Percentiles rank a stretch among this genome's conserved stretches.
Conservation (phyloP, 1,140 invertebrate genomes). For the Anoplophora glabripennis region DNA sequence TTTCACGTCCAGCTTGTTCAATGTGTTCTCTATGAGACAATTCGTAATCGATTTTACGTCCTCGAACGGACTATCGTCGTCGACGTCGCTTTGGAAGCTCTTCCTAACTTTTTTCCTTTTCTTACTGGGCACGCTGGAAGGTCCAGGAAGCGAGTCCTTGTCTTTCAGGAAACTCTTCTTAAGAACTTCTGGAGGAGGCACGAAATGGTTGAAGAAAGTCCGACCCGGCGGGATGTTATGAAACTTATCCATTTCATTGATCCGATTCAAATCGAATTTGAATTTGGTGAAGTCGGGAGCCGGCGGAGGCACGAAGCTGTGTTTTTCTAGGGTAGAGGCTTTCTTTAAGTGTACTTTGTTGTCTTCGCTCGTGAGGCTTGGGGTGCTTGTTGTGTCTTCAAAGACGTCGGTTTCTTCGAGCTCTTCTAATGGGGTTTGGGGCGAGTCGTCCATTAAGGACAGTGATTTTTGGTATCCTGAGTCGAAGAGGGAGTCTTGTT, state of each 20-base stretch:
- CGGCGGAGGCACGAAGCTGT: background rate
- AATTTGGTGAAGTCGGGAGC: background rate
- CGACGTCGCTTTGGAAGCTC: background rate
- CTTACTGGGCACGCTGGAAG: constrained; percentile 10
- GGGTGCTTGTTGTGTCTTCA: constrained; percentile 11
- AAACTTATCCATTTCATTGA: constrained; percentile 31
- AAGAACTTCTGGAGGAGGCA: constrained; percentile 18
- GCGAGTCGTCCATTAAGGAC: constrained; percentile 45
- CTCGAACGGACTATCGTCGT: constrained; percentile 32
- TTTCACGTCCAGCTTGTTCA: constrained; percentile 34
- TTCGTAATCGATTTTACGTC: constrained; percentile 35
- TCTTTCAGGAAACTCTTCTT: constrained; percentile 1
- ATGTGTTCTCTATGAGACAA: constrained; percentile 37
- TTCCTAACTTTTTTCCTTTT: constrained; percentile 11
- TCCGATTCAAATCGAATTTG: constrained; percentile 18
- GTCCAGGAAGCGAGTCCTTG: constrained; percentile 16
- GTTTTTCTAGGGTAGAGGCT: constrained; percentile 6
- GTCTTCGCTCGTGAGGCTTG: constrained; percentile 20
- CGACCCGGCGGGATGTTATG: constrained; percentile 9
- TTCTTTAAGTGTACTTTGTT: constrained; percentile 28
- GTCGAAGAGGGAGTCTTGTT: constrained; percentile 44
- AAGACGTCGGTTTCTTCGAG: constrained; percentile 23
- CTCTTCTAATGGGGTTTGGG: constrained; percentile 20
- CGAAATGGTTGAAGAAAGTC: constrained; percentile 18
- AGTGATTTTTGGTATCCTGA: constrained; percentile 55